These are phyloP conservation scores for Melanophora roralis DNA, from an alignment of 2,888 invertebrate species.

Conservation along the genomic window DNA sequence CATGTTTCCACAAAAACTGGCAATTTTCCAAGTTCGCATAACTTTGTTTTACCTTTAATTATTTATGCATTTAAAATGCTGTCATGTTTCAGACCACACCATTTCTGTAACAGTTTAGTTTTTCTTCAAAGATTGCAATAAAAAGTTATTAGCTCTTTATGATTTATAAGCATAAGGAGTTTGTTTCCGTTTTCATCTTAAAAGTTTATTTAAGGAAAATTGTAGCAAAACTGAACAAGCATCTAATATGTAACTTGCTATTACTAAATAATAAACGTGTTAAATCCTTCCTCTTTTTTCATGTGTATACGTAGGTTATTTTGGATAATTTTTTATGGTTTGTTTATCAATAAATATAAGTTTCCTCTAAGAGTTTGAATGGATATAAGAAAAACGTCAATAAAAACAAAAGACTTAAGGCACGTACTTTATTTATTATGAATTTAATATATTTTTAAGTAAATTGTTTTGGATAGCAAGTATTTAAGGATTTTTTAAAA, in stretches of 20 bases:
- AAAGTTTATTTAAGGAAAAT: constrained; percentile 42
- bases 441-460: not conserved
- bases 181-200: constrained; percentile 51
- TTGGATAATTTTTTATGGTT: constrained; percentile 20
- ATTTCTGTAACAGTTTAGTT: constrained; percentile 20
- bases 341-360: not conserved
- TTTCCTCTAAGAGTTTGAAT: not conserved
- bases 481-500: constrained; percentile 16
- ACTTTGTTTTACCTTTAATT: too few relatives aligned
- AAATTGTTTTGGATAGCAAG: not conserved
- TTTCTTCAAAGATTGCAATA: not conserved
- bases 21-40: too few relatives aligned
- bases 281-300: constrained; percentile 45
- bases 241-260: not conserved
- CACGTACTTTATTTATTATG: not conserved
- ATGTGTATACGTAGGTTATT: not conserved
- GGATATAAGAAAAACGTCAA: not conserved
- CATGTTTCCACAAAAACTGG: too few relatives aligned
- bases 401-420: constrained; percentile 41
- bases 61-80: too few relatives aligned
- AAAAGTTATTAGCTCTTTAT: constrained; percentile 52
- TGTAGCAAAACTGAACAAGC: constrained; percentile 22
- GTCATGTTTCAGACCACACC: constrained; percentile 25
- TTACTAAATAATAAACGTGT: not conserved
- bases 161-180: constrained; percentile 50